Evolutionary conservation across 2,797 vertebrate genomes (phyloP), one percentile per base, ranked within the genome.

Genomic region (Microtus agrestis): DNA sequence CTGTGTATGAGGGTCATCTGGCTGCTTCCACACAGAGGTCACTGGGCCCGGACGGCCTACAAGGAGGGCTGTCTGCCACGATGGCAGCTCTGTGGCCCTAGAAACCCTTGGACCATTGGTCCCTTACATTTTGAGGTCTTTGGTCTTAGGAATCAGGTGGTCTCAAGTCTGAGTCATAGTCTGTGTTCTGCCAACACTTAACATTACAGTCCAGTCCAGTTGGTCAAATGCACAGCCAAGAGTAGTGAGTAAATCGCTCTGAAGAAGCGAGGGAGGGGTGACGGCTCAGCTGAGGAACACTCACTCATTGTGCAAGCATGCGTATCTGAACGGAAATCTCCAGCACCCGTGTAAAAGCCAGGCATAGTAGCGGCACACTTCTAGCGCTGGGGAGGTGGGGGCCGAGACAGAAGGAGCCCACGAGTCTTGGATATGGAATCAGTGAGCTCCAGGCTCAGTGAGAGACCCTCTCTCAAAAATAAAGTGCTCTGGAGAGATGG

Each of bases 31-130:
- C 19, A 43, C 14, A 3, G 10, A 56, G 65, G 46, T 34, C 65
- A 2, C 4, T 14, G 27, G 91, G 27, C 37, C 31, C 48, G 48
- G 19, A 29, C 12, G 37, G 21, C 13, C 51, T 9, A 0, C 0
- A 0, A 34, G 5, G 23, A 65, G 40, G 31, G 6, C 34, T 9
- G 6, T 51, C 8, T 46, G 37, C 15, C 76, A 23, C 1, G 4
- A 40, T 1, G 29, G 11, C 1, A 46, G 34, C 21, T 79, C 84
- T 15, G 1, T 65, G 67, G 61, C 27, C 40, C 31, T 12, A 69
- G 14, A 54, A 25, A 21, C 29, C 80, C 13, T 8, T n/a, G 43
- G 15, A 6, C 13, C 34, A 0, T 1, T 15, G 37, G 10, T 34
- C 1, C 15, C 27, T 86, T 63, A n/a, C 13, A 29, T 61, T 46